Evolutionary conservation across 2,888 invertebrate species (phyloP).

Genomic region (Leucophora obtusa): DNA sequence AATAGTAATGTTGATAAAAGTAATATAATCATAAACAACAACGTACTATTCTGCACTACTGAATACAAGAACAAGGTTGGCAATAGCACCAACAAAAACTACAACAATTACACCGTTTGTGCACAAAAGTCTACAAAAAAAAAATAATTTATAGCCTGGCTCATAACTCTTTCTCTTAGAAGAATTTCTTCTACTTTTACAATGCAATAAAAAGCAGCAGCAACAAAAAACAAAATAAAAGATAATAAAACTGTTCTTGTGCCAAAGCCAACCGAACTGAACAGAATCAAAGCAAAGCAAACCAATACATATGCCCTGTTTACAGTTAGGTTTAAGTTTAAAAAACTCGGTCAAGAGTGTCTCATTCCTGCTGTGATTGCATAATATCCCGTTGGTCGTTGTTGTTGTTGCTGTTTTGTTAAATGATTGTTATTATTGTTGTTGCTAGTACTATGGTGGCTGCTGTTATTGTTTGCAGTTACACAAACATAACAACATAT

Average conservation of each 20-base stretch:
- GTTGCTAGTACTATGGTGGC: neutral
- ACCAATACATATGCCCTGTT: conserved; percentile 44
- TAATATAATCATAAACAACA: neutral
- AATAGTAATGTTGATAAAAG: neutral
- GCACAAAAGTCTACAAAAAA: neutral
- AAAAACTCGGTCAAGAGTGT: conserved; percentile 77
- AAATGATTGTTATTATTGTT: conserved; percentile 20
- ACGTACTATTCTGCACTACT: neutral
- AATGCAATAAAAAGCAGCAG: conserved; percentile 27
- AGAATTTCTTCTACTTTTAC: conserved; percentile 9
- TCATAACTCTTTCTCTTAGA: conserved; percentile 15
- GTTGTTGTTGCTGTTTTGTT: conserved; percentile 14
- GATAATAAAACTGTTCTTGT: conserved; percentile 52
- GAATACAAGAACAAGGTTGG: conserved; percentile 20
- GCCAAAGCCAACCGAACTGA: conserved; percentile 26
- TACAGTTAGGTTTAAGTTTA: conserved; percentile 74
- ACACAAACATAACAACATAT: neutral
- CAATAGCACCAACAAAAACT: conserved; percentile 24
- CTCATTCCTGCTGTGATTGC: conserved; percentile 76
- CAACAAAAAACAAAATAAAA: conserved; percentile 29
- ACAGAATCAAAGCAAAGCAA: neutral
- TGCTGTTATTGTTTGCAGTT: conserved; percentile 29
- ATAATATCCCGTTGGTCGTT: conserved; percentile 73
- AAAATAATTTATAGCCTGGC: conserved; percentile 17
- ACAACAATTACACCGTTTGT: conserved; percentile 8